Base-by-base conservation (phyloP, 2,888 invertebrate genomes). In the Harmothoe impar region DNA sequence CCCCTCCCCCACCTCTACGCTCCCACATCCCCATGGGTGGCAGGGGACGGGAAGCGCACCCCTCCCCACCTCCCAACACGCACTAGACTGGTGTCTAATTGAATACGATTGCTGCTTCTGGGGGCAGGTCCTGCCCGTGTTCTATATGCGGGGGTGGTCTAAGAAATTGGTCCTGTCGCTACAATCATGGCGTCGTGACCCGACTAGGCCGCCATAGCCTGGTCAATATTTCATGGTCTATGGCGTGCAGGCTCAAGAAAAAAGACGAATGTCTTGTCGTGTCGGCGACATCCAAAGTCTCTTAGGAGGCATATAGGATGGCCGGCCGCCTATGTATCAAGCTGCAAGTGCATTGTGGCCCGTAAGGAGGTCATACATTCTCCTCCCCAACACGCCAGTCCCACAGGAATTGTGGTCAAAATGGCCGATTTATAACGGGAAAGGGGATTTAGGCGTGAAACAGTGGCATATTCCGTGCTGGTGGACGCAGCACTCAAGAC, bases 211-310 rank as follows among this genome's bases (percentile, higher is more conserved):
- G 81, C 43, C 43, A 81, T 81, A 81, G 35, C 3, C 81, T 43
- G 81, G 81, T 81, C 81, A 81, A 81, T 81, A 81, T n/a, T 77
- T 81, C 81, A 81, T 81, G 43, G 81, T 35, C 35, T 33, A 23
- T 33, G 33, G 81, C 81, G 29, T 25, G 62, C 20, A 3, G 81
- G 77, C 20, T 25, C 23, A 7, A 17, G 1, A 17, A 17, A 81
- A 81, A 81, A 81, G 81, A 81, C 81, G 81, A 81, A 81, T 81
- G 81, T 81, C 81, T 81, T 81, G 35, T 20, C 81, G 25, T 81
- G 81, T 7, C 0, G 20, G 43, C 43, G 43, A 81, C 81, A 81
- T 81, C 81, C 81, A 81, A 81, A 81, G 81, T 25, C 81, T 81
- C 81, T 81, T 81, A 81, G 81, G 35, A 43, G 35, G 81, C 3